A percentile compares a stretch with the other conserved stretches of the same genome.
Evolutionary conservation across 2,113 vertebrate genomes (phyloP).

Genomic region (Carassius carassius): DNA sequence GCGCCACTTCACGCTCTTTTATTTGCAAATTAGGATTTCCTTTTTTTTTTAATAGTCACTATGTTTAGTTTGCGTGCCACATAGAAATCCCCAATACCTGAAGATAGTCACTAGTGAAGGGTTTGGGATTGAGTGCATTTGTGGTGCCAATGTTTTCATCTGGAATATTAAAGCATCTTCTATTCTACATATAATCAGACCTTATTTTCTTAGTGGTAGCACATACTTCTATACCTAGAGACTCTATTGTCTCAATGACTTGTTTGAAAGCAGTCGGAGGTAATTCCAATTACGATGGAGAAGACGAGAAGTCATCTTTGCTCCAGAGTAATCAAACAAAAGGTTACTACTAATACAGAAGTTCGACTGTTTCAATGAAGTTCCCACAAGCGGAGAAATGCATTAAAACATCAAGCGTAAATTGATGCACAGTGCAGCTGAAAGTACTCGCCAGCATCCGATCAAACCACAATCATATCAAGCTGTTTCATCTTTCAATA

Average conservation of each 20-base stretch:
- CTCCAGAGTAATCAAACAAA: neutral
- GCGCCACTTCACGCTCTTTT: neutral
- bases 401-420: constrained; percentile 30
- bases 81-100: neutral
- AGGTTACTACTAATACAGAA: constrained; percentile 24
- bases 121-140: neutral
- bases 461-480: constrained; percentile 42
- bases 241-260: constrained; percentile 8
- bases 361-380: constrained; percentile 3
- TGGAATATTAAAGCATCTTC: neutral
- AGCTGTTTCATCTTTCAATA: constrained; percentile 40
- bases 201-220: neutral
- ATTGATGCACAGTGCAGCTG: constrained; percentile 15
- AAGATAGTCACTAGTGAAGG: neutral
- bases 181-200: neutral
- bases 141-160: neutral
- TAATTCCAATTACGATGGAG: neutral
- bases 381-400: constrained; percentile 22
- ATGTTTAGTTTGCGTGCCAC: neutral
- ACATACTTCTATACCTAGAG: neutral
- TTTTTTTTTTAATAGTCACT: neutral
- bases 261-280: neutral
- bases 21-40: neutral
- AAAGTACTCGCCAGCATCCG: constrained; percentile 27
- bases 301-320: neutral